Evolutionary conservation across 2,888 invertebrate genomes (phyloP).

Genomic region (Panorpa germanica): DNA sequence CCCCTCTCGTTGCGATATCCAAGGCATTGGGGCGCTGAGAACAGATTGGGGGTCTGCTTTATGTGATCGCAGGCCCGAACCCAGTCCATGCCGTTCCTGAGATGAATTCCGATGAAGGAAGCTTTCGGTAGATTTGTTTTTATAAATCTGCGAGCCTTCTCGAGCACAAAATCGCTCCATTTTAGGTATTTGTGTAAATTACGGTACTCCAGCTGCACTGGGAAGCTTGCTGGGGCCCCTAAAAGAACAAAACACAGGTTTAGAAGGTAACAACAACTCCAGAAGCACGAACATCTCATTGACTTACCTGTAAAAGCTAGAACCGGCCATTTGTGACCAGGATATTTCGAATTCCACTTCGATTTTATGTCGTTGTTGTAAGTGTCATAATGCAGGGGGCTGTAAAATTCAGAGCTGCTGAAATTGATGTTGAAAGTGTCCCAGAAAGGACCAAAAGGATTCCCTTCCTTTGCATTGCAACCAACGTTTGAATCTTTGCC

Average conservation of each 20-base stretch:
- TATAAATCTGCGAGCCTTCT: constrained; percentile 50
- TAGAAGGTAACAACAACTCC: too few species aligned
- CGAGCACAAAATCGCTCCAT: constrained; percentile 53
- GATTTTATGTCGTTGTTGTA: constrained; percentile 43
- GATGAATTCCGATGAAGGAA: constrained; percentile 80
- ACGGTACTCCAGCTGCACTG: constrained; percentile 69
- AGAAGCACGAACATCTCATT: too few species aligned
- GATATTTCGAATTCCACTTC: constrained; percentile 57
- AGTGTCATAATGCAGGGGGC: constrained; percentile 74
- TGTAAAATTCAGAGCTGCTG: constrained; percentile 74
- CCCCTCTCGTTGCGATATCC: constrained; percentile 85
- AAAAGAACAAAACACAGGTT: constrained; percentile 15
- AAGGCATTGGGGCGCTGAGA: constrained; percentile 91
- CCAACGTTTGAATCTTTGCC: constrained; percentile 24
- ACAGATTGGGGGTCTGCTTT: constrained; percentile 62
- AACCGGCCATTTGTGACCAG: constrained; percentile 57
- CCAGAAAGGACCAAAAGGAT: constrained; percentile 99
- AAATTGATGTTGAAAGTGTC: constrained; percentile 82
- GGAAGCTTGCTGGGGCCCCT: constrained; percentile 88
- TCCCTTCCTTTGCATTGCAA: constrained; percentile 95
- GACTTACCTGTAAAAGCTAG: constrained; percentile 83
- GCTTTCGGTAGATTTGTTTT: constrained; percentile 51
- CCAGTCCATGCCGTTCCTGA: constrained; percentile 95
- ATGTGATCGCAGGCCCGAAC: constrained; percentile 63
- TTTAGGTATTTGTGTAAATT: constrained; percentile 58